Evolutionary conservation across 2,888 invertebrate species (phyloP), one percentile per base, ranked within the genome.

Genomic region (Xestia xanthographa): DNA sequence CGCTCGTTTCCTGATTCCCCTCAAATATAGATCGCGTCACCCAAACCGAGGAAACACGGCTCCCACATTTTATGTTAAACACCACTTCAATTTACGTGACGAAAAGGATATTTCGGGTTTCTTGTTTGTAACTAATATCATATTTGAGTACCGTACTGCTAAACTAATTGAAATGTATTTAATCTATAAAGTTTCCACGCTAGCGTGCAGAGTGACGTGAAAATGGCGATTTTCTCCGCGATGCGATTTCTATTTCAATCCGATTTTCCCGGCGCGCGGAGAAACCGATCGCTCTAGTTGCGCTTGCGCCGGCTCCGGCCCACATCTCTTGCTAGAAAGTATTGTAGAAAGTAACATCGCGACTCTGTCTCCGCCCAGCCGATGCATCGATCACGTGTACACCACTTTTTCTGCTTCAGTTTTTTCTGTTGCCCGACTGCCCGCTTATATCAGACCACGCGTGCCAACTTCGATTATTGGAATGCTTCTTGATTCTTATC

Each of bases 281-380:
- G 96, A 96, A 96, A 96, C 95, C 95, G 95, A 96, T 95, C 95
- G 96, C 95, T 96, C 96, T 91, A 96, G 95, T 96, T 95, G 95
- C 94, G 93, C 92, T 96, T 95, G 95, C 94, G 93, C 92, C 90
- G 92, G 90, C 93, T 90, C 89, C 94, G 95, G 94, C 95, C 96
- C 95, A 96, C 95, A 96, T 96, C 96, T 95, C 95, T 95, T 93
- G 94, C 95, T 96, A 96, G 96, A 96, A 96, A 96, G 96, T 96
- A 95, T 95, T 91, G 93, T 96, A 95, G 96, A 96, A 96, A 96
- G 96, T 96, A 96, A 96, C 94, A 96, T 95, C 94, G 94, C 91
- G 91, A 92, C 91, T 90, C 92, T 92, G 93, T 94, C 94, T 94
- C 92, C 93, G 93, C 91, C 91, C 93, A 91, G 92, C 89, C 91